phyloP scores from a whole-genome alignment of 2,888 invertebrate species.

The Venusia cambrica region DNA sequence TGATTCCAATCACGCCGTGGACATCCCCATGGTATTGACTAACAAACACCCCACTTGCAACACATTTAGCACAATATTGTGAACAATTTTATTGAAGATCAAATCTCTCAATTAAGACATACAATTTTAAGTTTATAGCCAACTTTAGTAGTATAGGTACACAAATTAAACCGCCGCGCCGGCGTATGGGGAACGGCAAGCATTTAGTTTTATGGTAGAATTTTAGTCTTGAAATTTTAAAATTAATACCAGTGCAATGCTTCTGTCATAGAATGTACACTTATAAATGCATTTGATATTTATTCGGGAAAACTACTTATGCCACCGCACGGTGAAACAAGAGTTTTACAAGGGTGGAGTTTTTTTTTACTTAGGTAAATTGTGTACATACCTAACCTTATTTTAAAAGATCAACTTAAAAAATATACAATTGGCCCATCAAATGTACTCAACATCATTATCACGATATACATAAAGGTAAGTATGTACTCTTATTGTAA shows the following conservation, averaged over 20 bases:
- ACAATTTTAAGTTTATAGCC: constrained; percentile 42
- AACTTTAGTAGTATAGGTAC: constrained; percentile 34
- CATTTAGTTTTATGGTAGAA: constrained; percentile 69
- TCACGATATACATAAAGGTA: constrained; percentile 33
- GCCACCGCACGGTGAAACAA: constrained; percentile 53
- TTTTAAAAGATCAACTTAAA: constrained; percentile 49
- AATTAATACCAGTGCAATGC: constrained; percentile 43
- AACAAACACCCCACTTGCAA: constrained; percentile 30
- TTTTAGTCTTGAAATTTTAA: constrained; percentile 34
- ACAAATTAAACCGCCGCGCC: constrained; percentile 15
- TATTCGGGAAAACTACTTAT: constrained; percentile 54
- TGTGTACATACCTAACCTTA: constrained; percentile 57
- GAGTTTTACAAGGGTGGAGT: constrained; percentile 62
- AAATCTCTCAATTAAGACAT: constrained; percentile 45
- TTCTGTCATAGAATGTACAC: constrained; percentile 54
- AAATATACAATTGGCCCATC: constrained; percentile 47
- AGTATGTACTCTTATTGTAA: constrained; percentile 20
- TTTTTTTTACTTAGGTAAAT: constrained; percentile 58
- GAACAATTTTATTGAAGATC: constrained; percentile 42
- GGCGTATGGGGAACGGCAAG: constrained; percentile 29
- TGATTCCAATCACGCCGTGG: constrained; percentile 45
- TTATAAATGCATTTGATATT: constrained; percentile 51
- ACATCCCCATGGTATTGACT: constrained; percentile 70
- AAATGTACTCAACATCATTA: constrained; percentile 39
- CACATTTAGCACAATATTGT: constrained; percentile 23